A percentile compares a stretch with the other conserved stretches of the same genome.
Evolutionary conservation across 2,888 invertebrate species (phyloP).

Genomic region (Noctua fimbriata): DNA sequence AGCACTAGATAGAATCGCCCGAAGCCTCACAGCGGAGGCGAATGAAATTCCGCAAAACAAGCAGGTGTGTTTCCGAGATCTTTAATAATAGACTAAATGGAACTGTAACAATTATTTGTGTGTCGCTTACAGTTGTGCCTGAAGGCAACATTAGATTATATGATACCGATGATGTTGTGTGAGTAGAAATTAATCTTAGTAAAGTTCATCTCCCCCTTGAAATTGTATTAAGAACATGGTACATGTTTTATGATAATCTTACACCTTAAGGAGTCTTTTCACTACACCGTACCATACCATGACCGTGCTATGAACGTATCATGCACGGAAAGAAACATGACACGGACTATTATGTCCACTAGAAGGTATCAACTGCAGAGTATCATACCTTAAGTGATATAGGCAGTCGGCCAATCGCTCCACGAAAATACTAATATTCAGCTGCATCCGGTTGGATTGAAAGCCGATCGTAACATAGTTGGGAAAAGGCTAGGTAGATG

Average conservation of each 20-base stretch:
- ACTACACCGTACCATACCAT: background rate
- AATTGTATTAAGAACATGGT: background rate
- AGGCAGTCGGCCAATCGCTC: background rate
- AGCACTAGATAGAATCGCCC: conserved; percentile 18
- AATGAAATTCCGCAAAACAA: conserved; percentile 28
- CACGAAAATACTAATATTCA: background rate
- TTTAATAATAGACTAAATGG: conserved; percentile 27
- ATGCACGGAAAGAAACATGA: background rate
- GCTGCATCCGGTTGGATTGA: background rate
- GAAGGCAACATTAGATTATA: conserved; percentile 12
- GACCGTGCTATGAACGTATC: background rate
- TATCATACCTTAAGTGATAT: background rate
- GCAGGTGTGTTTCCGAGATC: conserved; percentile 37
- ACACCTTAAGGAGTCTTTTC: background rate
- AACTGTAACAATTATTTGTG: conserved; percentile 26
- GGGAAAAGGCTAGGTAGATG: background rate
- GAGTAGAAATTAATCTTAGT: conserved; percentile 7
- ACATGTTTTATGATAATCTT: background rate
- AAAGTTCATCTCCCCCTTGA: background rate
- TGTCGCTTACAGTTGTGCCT: conserved; percentile 12
- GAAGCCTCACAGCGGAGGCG: conserved; percentile 19
- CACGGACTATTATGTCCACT: background rate
- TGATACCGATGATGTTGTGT: background rate
- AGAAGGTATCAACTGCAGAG: background rate
- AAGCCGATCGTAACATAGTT: background rate